Conservation (phyloP, 2,797 vertebrate genomes). For the Gobionotothen gibberifrons region DNA sequence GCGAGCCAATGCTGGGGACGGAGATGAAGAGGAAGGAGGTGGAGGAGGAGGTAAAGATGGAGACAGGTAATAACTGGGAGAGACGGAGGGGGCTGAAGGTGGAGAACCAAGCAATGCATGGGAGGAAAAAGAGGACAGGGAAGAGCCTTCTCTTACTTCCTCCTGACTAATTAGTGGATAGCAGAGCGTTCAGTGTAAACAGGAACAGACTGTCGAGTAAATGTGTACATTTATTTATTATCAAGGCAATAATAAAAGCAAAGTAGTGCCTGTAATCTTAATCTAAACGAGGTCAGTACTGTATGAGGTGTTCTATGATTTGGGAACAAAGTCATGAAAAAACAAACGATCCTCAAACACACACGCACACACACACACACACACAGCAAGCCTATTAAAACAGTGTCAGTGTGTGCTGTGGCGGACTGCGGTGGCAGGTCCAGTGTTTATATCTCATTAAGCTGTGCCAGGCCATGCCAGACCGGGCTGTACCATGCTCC, state of each 20-base stretch:
- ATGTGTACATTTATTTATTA: not conserved
- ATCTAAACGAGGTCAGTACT: conserved; percentile 19
- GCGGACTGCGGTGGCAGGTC: conserved; percentile 68
- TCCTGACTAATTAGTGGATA: not conserved
- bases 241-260: conserved; percentile 1
- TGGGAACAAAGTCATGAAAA: conserved; percentile 11
- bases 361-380: conserved; percentile 1
- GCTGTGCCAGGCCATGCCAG: conserved; percentile 68
- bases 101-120: conserved; percentile 13
- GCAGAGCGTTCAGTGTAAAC: not conserved
- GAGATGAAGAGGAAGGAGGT: conserved; percentile 22
- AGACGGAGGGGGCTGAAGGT: not conserved
- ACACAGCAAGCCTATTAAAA: conserved; percentile 71
- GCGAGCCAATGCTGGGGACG: conserved; percentile 24
- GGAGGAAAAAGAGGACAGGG: not conserved
- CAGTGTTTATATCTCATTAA: conserved; percentile 80
- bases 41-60: not conserved
- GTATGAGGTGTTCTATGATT: conserved; percentile 23
- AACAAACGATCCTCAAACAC: conserved; percentile 22
- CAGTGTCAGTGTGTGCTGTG: conserved; percentile 64
- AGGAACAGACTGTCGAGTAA: not conserved
- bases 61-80: conserved; percentile 1
- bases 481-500: conserved; percentile 65
- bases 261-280: not conserved
- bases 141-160: not conserved